Base-by-base conservation (phyloP, 2,113 vertebrate species). In the Turnix velox region DNA sequence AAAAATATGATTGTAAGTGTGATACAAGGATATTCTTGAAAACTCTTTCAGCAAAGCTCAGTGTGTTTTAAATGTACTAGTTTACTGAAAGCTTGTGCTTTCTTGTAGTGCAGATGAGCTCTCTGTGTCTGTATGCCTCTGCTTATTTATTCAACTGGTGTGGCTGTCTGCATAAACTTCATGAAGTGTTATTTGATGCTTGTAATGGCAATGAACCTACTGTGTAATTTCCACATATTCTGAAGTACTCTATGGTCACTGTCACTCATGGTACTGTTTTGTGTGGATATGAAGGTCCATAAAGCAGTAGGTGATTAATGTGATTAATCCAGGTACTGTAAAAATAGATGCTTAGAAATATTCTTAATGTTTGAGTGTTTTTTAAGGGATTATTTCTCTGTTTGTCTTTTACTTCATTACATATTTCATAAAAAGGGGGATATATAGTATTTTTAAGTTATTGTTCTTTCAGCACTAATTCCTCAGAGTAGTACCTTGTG, bases 301-400 rank as follows among this genome's bases (percentile, higher is more conserved):
- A 19, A 84, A 85, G 27, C 27, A 4, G 73, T 91, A 74, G 72
- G 39, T 87, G 91, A 92, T 88, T 85, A 13, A 31, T 65, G 58
- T 90, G 74, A 59, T 87, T 87, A 87, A 78, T 88, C 77, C 18
- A 52, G 75, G 80, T 87, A 83, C 94, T 84, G 69, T 84, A 81
- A 84, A 73, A 94, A 45, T 94, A 95, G 73, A 91, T 51, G 45
- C 42, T 75, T 79, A 93, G 76, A 69, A 69, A 85, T 67, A 57
- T 17, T 87, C 24, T 61, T 91, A 62, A 28, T 54, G 61, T 80
- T 82, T 66, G 71, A 37, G 66, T 91, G 51, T n/a, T 83, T 90
- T 82, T 88, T 65, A 92, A 95, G 92, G 94, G 88, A 92, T 89
- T 91, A 95, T 96, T 94, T 72, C 61, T 93, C 88, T 82, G 75